Evolutionary conservation across 2,888 invertebrate species (phyloP), one percentile per base, ranked within the genome.

Genomic region (Piscicola geometra): DNA sequence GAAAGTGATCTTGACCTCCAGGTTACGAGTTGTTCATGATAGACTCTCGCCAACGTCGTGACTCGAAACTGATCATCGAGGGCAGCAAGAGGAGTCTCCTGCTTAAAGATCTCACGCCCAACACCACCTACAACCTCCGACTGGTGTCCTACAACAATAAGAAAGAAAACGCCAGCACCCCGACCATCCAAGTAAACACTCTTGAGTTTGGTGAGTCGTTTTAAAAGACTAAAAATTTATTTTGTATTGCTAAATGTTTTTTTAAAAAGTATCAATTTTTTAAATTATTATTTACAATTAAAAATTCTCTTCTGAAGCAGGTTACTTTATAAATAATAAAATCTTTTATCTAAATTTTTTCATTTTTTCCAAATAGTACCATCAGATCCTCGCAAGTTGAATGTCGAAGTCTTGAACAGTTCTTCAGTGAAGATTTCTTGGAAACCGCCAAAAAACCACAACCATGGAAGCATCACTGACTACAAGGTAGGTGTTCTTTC

Each of bases 401-500:
- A 91, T 86, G 92, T 91, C 66, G 90, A 89, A 78, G 90, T 93
- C 33, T 89, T 96, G 84, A 98, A 97, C 88, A 97, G 97, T 0
- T 96, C 97, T 21, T 90, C 95, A 52, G 91, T 98, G 80, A 91
- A 91, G 85, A 94, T 98, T 73, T 90, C 91, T 78, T 99, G 99
- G 99, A 92, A 93, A 83, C 92, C 93, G 5, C 98, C 98, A 0
- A 89, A 90, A 77, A 91, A 92, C 81, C 94, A 96, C 82, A 90
- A 92, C 79, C 94, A 97, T 84, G 97, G 98, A 69, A 91, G 96
- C 80, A 95, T 99, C 81, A 89, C 95, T 77, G 98, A 97, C 33
- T 99, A 97, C 87, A 96, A 98, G 85, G 93, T 99, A 75, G 93
- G n/a, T n/a, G n/a, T n/a, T n/a, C n/a, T n/a, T n/a, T n/a, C n/a